Conservation (phyloP, 2,888 invertebrate genomes). For the Trichacis sp. region DNA sequence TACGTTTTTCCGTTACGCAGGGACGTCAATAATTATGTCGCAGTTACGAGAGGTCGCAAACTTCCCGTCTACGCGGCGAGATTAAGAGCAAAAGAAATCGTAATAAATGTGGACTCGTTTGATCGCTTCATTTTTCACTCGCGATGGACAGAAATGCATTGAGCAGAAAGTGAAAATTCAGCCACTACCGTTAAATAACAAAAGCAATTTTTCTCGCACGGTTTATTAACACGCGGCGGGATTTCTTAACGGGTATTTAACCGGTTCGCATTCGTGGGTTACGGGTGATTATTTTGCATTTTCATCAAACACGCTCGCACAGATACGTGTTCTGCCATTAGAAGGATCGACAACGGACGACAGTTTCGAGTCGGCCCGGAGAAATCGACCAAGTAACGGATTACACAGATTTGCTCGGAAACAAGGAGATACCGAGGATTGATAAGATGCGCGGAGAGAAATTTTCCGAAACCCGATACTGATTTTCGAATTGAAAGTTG, state of each 20-base stretch:
- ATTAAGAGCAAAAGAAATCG: not conserved
- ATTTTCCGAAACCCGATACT: too few relatives aligned
- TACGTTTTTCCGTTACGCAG: constrained; percentile 11
- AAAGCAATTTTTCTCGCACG: constrained; percentile 33
- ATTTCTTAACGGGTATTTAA: constrained; percentile 37
- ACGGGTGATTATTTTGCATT: constrained; percentile 6
- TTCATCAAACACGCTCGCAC: constrained; percentile 9
- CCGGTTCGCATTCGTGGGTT: constrained; percentile 8
- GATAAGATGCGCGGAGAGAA: not conserved
- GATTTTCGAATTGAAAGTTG: too few relatives aligned
- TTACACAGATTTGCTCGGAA: not conserved
- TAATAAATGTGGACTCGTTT: not conserved
- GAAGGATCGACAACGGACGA: constrained; percentile 9
- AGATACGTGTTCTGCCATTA: constrained; percentile 2
- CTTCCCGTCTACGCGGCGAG: not conserved
- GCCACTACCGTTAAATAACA: constrained; percentile 35
- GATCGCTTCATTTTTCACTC: not conserved
- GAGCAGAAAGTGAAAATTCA: constrained; percentile 5
- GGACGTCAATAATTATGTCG: too few relatives aligned
- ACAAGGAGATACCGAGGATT: constrained; percentile 2
- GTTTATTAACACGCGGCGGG: constrained; percentile 3
- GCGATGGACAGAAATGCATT: not conserved
- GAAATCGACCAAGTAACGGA: constrained; percentile 13
- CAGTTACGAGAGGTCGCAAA: not conserved
- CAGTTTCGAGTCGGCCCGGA: not conserved